These are phyloP conservation scores for Crocuta crocuta DNA, from an alignment of 2,113 vertebrate species.

Conservation along the genomic window DNA sequence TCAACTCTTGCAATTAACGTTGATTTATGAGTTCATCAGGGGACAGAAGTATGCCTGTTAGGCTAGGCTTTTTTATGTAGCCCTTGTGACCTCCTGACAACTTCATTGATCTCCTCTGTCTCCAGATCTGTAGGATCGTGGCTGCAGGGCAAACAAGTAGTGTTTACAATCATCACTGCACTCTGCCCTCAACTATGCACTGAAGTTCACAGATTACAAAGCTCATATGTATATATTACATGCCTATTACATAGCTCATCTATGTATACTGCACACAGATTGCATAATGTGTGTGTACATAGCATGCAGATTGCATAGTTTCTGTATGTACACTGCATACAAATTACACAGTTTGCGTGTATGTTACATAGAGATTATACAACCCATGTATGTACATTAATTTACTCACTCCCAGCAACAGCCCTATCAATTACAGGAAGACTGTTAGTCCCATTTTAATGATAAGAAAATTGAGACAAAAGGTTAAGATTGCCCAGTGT, in stretches of 20 bases:
- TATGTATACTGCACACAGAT: neutral
- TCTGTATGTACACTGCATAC: accelerated
- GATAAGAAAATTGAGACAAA: neutral
- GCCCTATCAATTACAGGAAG: neutral
- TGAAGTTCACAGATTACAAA: neutral
- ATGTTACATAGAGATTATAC: neutral
- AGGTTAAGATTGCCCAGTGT: neutral
- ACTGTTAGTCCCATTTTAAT: neutral
- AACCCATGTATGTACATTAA: neutral
- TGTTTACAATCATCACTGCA: neutral
- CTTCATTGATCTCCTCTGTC: neutral
- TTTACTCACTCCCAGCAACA: neutral
- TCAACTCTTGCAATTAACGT: neutral
- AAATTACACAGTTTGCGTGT: neutral
- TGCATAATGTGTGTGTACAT: neutral
- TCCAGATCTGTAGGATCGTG: neutral
- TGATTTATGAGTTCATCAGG: neutral
- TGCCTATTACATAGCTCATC: neutral
- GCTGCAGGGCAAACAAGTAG: neutral
- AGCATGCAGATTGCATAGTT: neutral
- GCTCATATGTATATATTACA: neutral
- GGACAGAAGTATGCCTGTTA: neutral
- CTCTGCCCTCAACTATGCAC: neutral
- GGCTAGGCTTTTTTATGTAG: neutral
- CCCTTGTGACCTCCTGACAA: neutral